Evolutionary conservation across 2,797 vertebrate genomes (phyloP).

Genomic region (Ispidina picta): DNA sequence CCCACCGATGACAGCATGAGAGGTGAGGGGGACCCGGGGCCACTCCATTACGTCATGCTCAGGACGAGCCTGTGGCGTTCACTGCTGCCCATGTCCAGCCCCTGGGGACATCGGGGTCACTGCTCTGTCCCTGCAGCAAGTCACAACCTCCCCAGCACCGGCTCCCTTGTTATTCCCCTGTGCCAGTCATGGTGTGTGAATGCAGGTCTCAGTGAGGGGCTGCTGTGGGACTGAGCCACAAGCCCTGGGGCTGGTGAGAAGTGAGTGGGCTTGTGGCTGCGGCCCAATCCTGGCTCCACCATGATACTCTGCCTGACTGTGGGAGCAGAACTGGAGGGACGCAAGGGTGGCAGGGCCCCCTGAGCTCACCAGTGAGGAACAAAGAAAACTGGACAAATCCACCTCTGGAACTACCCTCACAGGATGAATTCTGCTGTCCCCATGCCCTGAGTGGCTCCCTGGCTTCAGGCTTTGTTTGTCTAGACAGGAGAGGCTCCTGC

Average conservation of each 20-base stretch:
- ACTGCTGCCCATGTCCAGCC: neutral
- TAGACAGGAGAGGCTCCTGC: neutral
- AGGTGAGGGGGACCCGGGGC: neutral
- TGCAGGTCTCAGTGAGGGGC: accelerated
- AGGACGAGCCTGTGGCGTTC: accelerated
- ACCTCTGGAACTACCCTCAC: neutral
- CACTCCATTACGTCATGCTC: accelerated
- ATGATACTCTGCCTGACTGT: neutral
- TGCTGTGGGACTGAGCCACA: accelerated
- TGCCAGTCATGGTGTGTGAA: neutral
- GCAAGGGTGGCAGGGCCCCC: accelerated
- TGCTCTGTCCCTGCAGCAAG: neutral
- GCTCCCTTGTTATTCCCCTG: accelerated
- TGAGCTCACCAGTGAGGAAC: neutral
- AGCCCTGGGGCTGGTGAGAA: neutral
- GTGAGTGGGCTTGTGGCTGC: accelerated
- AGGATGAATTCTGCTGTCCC: neutral
- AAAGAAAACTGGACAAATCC: neutral
- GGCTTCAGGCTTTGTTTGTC: neutral
- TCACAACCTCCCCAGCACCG: neutral
- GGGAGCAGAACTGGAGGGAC: accelerated
- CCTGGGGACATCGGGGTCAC: accelerated
- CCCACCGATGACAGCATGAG: accelerated
- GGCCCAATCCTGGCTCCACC: accelerated
- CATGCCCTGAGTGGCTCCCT: neutral